Base-by-base conservation (phyloP, 1,140 invertebrate species). In the Formica exsecta region DNA sequence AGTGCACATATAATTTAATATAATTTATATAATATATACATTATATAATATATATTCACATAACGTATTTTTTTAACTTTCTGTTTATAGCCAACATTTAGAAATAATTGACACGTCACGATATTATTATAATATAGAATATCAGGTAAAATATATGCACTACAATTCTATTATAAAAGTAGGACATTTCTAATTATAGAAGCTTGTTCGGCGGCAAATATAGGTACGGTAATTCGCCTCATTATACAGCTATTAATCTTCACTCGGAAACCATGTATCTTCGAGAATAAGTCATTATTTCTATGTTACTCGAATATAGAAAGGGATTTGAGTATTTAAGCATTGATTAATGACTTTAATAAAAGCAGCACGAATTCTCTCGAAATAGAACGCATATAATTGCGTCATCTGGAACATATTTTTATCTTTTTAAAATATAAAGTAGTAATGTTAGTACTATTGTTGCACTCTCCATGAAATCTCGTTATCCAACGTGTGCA, bases 101-200 rank as follows among this genome's bases (percentile, higher is more conserved):
- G 25, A 61, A 74, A 73, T 36, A 61, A 25, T 41, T n/a, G 38
- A 59, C 3, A 61, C 4, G 19, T 73, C 13, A 32, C 32, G 25
- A 22, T 51, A 36, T 65, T 51, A 65, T 71, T 29, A 41, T 36
- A 13, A 9, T n/a, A 5, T 59, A 22, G 41, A 9, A 81, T 80
- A 57, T 25, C 25, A 16, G 13, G 8, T 71, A 19, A 59, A 71
- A 57, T 38, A 22, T 44, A 51, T 29, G 22, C 36, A 41, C 41
- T 32, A 5, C 13, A 38, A 80, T 44, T 51, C 22, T n/a, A 80
- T 80, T 61, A 25, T 25, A 75, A 48, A 81, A 75, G 70, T 77
- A 2, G 83, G 13, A 9, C 75, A 8, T 19, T 73, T 90, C 90
- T 93, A 93, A 93, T 93, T 92, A 92, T 93, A 93, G 88, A 86